Base-by-base conservation (phyloP, 2,113 vertebrate genomes). In the Ictalurus punctatus region DNA sequence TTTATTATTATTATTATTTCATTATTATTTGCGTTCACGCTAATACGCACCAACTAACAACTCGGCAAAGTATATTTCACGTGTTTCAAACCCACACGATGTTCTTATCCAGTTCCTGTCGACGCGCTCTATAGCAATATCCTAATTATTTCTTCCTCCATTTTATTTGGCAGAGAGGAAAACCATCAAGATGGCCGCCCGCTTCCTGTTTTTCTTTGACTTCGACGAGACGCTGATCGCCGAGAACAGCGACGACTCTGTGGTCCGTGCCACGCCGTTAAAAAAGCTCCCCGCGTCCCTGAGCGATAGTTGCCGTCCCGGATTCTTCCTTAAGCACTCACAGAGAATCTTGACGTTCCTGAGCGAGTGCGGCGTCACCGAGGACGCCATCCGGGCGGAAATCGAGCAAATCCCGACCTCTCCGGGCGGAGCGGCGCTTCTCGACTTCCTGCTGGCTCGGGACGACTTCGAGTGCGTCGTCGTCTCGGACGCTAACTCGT, bases 201-300 rank as follows among this genome's bases (percentile, higher is more conserved):
- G 91, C 2, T 97, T 96, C 91, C 95, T 99, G 91, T 94, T 99
- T 17, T 59, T 97, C 87, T 99, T 99, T 0, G 98, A 99, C 92
- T 99, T 99, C 0, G 98, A 99, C 0, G 98, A 99, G 95, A 99
- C 98, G 40, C 96, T 99, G 86, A 94, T 99, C 90, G 94, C 96
- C 0, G 97, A 97, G 91, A 99, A 94, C 96, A 99, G 97, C 7
- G 98, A 99, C 0, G 96, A 98, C 0, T 97, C 97, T 0, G 92
- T 98, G 74, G 25, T 95, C 58, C 94, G 96, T 0, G 93, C 94
- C 0, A 95, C 96, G 0, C 98, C 98, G 0, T 95, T 94, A 6
- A 95, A 96, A 90, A 91, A 58, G 27, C 96, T 99, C 0, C 98
- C 98, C 0, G 96, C 96, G 17, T 94, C 93, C 92, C 93, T 99